These are phyloP conservation scores for Anas acuta DNA, from an alignment of 2,797 vertebrate species.

Conservation along the genomic window DNA sequence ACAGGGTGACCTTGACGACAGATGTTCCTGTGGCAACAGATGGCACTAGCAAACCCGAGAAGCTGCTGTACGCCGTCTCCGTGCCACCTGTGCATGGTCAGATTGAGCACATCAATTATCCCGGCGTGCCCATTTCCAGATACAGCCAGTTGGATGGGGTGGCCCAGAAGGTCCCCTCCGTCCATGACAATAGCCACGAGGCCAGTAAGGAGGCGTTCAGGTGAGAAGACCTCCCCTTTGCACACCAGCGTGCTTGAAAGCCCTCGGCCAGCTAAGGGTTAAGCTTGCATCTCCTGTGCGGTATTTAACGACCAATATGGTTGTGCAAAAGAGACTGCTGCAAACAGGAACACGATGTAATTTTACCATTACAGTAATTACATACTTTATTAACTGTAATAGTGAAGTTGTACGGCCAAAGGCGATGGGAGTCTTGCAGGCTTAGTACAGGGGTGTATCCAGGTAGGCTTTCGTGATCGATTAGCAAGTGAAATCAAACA, in stretches of 20 bases:
- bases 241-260: background rate
- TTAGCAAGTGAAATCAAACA: constrained; percentile 9
- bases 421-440: background rate
- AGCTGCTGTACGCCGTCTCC: constrained; percentile 87
- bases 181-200: constrained; percentile 86
- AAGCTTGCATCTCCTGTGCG: constrained; percentile 23
- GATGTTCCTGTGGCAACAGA: constrained; percentile 92
- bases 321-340: constrained; percentile 14
- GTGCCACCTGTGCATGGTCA: constrained; percentile 88
- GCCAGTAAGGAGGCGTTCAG: constrained; percentile 82
- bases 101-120: constrained; percentile 87
- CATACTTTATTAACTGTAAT: constrained; percentile 38
- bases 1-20: constrained; percentile 92
- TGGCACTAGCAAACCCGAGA: constrained; percentile 85
- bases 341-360: background rate
- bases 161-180: constrained; percentile 85
- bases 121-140: constrained; percentile 81
- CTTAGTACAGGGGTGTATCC: background rate
- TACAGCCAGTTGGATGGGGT: constrained; percentile 92
- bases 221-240: constrained; percentile 74
- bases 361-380: background rate
- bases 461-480: background rate
- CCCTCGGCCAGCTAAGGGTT: constrained; percentile 18
- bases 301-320: background rate
- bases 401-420: background rate